Evolutionary conservation across 2,113 vertebrate species (phyloP).

Genomic region (Corydoras maculifer): DNA sequence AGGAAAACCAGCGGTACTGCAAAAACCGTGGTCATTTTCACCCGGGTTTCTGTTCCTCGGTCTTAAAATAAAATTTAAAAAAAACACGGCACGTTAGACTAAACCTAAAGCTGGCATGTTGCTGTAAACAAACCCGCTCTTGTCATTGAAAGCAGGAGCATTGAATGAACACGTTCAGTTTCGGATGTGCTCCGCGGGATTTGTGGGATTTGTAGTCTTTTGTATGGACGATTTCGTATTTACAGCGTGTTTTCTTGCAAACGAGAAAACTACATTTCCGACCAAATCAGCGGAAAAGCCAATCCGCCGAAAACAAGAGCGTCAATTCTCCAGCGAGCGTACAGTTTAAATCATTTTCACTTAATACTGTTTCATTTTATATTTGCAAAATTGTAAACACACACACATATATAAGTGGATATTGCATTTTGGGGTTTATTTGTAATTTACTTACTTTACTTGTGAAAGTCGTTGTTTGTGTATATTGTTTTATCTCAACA

Average conservation of each 20-base stretch:
- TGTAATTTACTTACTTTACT: too few relatives aligned
- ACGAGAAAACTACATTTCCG: conserved; percentile 20
- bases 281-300: neutral
- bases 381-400: too few relatives aligned
- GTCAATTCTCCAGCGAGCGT: neutral
- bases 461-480: too few relatives aligned
- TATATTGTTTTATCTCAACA: too few relatives aligned
- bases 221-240: neutral
- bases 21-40: conserved; percentile 52
- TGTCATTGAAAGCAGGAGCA: neutral
- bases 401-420: too few relatives aligned
- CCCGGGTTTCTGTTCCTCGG: neutral
- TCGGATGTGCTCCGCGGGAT: neutral
- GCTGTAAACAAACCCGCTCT: neutral
- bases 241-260: too few relatives aligned
- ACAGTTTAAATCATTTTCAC: too few relatives aligned
- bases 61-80: neutral
- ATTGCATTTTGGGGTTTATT: too few relatives aligned
- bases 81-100: neutral
- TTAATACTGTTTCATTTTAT: too few relatives aligned
- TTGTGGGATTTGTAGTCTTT: conserved; percentile 55
- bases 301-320: neutral
- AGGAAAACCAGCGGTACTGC: conserved; percentile 61
- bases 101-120: conserved; percentile 10
- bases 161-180: conserved; percentile 33